phyloP scores from a whole-genome alignment of 2,888 invertebrate genomes.

The Thereva unica region DNA sequence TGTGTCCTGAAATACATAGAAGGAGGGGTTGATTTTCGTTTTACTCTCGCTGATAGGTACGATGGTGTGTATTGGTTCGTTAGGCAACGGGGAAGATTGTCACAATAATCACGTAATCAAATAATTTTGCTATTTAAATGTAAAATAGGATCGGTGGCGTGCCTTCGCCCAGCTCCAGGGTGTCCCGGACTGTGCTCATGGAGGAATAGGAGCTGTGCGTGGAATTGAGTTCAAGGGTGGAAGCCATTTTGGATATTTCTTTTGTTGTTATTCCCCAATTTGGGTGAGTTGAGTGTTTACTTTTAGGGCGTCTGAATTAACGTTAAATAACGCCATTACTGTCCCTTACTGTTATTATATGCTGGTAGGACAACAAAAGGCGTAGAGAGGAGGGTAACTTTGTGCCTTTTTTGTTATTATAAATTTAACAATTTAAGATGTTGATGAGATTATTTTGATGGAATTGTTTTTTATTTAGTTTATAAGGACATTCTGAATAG shows the following conservation, averaged over 20 bases:
- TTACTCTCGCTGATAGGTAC: neutral
- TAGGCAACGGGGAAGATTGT: slow-evolving; percentile 29
- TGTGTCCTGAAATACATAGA: no score
- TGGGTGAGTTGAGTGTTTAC: slow-evolving; percentile 32
- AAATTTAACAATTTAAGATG: neutral
- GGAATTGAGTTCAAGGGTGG: slow-evolving; percentile 29
- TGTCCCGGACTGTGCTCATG: neutral
- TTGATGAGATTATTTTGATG: neutral
- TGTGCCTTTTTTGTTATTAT: neutral
- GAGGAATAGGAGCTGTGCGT: neutral
- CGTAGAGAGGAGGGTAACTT: neutral
- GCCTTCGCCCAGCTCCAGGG: neutral
- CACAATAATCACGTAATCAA: slow-evolving; percentile 39
- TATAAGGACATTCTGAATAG: no score
- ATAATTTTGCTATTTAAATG: slow-evolving; percentile 43
- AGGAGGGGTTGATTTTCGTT: neutral
- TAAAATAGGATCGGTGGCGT: slow-evolving; percentile 30
- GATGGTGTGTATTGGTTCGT: slow-evolving; percentile 24
- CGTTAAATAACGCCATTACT: slow-evolving; percentile 25
- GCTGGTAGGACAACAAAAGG: no score
- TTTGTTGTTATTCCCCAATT: slow-evolving; percentile 35
- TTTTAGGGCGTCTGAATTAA: slow-evolving; percentile 28
- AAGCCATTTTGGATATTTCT: slow-evolving; percentile 40
- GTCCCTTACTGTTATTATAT: no score
- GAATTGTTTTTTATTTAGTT: no score